phyloP scores from a whole-genome alignment of 2,888 invertebrate genomes.

The Diplolepis rosae region DNA sequence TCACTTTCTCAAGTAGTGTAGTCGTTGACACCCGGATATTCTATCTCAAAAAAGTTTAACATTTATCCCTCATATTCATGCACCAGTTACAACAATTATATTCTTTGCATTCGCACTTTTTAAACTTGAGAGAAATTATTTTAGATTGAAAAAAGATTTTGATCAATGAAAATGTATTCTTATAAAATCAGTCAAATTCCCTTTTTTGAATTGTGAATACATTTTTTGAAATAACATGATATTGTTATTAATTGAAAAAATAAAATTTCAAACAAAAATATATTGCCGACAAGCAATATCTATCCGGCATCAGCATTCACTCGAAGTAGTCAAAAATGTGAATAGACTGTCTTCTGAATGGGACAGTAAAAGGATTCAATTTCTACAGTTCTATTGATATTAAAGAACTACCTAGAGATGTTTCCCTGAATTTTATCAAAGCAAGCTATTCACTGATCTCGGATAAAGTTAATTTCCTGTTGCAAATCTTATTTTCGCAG shows the following conservation, averaged over 20 bases:
- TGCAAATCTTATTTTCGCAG: background rate
- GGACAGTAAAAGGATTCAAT: slow-evolving; percentile 1
- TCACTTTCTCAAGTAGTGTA: slow-evolving; percentile 26
- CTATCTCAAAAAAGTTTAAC: background rate
- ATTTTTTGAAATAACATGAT: no score
- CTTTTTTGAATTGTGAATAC: no score
- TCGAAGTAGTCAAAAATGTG: background rate
- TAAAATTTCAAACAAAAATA: no score
- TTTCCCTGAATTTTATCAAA: slow-evolving; percentile 15
- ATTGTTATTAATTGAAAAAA: no score
- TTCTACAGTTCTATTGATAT: slow-evolving; percentile 1
- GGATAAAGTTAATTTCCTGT: background rate
- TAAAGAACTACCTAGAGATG: slow-evolving; percentile 6
- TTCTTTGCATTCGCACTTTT: background rate
- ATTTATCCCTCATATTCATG: slow-evolving; percentile 9
- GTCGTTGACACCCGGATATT: slow-evolving; percentile 26
- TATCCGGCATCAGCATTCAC: no score
- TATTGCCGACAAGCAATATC: no score
- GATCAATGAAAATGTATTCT: no score
- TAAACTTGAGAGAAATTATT: background rate
- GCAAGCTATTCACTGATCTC: background rate
- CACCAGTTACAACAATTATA: background rate
- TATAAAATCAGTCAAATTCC: no score
- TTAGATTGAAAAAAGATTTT: no score
- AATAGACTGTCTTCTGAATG: slow-evolving; percentile 2